Percentiles rank a stretch among this genome's conserved stretches.
Evolutionary conservation across 2,797 vertebrate genomes (phyloP).

Genomic region (Hozukius guyotensis): DNA sequence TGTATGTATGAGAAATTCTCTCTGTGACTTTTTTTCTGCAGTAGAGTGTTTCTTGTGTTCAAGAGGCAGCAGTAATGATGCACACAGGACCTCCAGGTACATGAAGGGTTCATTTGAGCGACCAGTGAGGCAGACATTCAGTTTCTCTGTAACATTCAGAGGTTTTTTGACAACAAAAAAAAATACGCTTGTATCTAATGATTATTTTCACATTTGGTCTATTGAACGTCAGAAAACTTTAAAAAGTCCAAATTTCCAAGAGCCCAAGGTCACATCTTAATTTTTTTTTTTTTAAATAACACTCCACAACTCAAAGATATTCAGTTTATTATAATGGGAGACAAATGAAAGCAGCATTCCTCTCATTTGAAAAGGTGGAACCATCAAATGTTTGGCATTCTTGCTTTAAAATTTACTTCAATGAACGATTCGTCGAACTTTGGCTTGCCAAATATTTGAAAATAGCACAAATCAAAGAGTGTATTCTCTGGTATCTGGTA

Average conservation of each 20-base stretch:
- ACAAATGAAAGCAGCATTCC: background rate
- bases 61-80: conserved; percentile 16
- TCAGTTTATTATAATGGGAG: background rate
- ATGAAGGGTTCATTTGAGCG: conserved; percentile 1
- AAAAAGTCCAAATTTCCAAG: background rate
- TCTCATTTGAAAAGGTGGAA: background rate
- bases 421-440: background rate
- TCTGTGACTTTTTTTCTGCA: background rate
- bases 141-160: background rate
- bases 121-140: background rate
- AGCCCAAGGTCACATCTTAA: background rate
- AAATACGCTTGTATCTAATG: background rate
- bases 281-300: background rate
- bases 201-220: background rate
- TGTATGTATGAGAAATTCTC: background rate
- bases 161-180: background rate
- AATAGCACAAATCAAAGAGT: background rate
- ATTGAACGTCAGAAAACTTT: background rate
- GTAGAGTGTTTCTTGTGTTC: background rate
- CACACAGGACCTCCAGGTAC: background rate
- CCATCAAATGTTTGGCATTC: background rate
- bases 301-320: background rate
- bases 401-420: background rate
- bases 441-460: background rate
- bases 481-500: background rate